Conservation (phyloP, 2,113 vertebrate species). For the Tonatia bakeri region DNA sequence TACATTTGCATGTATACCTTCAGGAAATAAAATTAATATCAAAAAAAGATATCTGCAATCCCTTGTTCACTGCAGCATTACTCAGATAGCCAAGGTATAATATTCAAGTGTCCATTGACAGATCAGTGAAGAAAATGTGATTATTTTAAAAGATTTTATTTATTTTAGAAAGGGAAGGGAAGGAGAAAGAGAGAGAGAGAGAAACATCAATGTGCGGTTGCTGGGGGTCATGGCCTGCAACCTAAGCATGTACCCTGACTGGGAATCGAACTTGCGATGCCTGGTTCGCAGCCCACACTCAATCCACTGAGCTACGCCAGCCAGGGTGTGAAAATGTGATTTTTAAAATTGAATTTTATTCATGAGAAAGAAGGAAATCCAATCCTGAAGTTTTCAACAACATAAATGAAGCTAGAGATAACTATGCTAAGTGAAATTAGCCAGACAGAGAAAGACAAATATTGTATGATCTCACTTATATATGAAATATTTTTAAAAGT, state of each 20-base stretch:
- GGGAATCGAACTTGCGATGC: no score
- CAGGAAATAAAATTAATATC: background rate
- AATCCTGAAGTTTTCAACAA: background rate
- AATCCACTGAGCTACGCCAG: no score
- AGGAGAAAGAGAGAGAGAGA: no score
- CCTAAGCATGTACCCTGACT: no score
- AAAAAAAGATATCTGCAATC: background rate
- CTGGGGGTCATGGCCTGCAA: no score
- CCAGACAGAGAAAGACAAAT: background rate
- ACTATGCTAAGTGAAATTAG: background rate
- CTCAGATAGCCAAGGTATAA: background rate
- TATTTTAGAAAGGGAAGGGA: no score
- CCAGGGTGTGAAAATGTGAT: background rate
- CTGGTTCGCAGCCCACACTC: no score
- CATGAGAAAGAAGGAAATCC: background rate
- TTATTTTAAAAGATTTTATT: no score
- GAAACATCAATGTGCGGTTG: no score
- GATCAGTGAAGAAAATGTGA: background rate
- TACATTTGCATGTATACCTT: background rate
- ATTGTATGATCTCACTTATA: background rate
- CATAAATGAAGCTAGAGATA: background rate
- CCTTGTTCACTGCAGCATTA: background rate
- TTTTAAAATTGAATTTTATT: background rate
- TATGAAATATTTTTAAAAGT: background rate
- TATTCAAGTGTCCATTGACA: background rate